These are phyloP conservation scores for Cerceris ruficornis DNA, from an alignment of 2,888 invertebrate genomes.

Conservation along the genomic window DNA sequence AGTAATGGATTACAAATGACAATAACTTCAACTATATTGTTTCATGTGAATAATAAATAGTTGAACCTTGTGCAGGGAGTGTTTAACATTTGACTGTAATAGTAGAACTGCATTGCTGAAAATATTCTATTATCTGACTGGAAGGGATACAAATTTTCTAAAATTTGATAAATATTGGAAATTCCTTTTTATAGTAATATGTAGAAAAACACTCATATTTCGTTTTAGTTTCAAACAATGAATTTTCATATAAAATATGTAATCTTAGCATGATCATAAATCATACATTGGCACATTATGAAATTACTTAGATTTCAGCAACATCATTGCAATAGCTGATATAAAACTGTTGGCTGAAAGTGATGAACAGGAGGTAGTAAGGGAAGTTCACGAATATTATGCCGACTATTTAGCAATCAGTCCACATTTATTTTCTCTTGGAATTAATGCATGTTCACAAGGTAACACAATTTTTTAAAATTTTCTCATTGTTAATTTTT, in stretches of 20 bases:
- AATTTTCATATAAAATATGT: constrained; percentile 1
- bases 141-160: no score
- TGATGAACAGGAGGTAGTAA: constrained; percentile 98
- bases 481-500: background rate
- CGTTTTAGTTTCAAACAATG: background rate
- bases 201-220: background rate
- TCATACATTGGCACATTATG: constrained; percentile 1
- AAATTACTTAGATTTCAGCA: constrained; percentile 92
- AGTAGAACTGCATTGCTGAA: no score
- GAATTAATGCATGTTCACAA: constrained; percentile 87
- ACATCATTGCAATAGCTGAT: constrained; percentile 98
- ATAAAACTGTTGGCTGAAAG: constrained; percentile 98
- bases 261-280: background rate
- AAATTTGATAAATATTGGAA: no score
- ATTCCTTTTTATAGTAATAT: background rate
- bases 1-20: background rate
- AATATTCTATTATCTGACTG: no score
- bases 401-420: constrained; percentile 97
- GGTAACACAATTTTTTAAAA: constrained; percentile 81
- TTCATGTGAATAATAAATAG: background rate
- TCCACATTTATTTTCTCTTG: constrained; percentile 94
- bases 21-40: background rate
- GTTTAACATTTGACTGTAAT: no score
- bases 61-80: no score
- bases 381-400: constrained; percentile 98